These are phyloP conservation scores for Gari tellinella DNA, from an alignment of 2,888 invertebrate genomes.

Conservation along the genomic window DNA sequence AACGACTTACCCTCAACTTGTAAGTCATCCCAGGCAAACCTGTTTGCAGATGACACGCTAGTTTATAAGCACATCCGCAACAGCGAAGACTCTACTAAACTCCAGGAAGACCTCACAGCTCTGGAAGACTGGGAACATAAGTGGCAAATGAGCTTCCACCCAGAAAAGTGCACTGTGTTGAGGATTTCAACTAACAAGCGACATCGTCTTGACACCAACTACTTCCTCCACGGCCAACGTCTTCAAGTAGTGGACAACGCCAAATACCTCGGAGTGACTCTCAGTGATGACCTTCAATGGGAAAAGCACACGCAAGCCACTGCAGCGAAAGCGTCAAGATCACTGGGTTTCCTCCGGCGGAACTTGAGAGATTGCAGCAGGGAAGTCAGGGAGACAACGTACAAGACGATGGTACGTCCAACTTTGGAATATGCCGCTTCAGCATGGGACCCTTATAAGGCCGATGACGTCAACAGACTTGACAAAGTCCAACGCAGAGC, in stretches of 20 bases:
- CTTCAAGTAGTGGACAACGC: background rate
- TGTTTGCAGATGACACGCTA: too few species aligned
- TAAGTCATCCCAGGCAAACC: too few species aligned
- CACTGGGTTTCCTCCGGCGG: background rate
- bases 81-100: too few species aligned
- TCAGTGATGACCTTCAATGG: constrained; percentile 12
- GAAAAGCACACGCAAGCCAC: constrained; percentile 8
- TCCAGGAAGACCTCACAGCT: constrained; percentile 8
- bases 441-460: constrained; percentile 3
- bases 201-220: background rate
- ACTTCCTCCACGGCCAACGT: constrained; percentile 5
- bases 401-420: constrained; percentile 23
- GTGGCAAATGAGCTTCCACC: constrained; percentile 31
- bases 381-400: constrained; percentile 2
- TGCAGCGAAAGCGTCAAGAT: constrained; percentile 1
- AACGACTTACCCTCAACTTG: too few species aligned
- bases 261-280: constrained; percentile 4
- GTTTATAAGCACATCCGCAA: too few species aligned
- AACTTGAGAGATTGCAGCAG: constrained; percentile 8
- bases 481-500: constrained; percentile 17
- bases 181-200: background rate
- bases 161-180: constrained; percentile 12
- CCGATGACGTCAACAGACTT: constrained; percentile 1
- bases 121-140: constrained; percentile 18
- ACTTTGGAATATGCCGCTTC: constrained; percentile 17